These are phyloP conservation scores for Penaeus vannamei DNA, from an alignment of 1,140 invertebrate species.

Conservation along the genomic window DNA sequence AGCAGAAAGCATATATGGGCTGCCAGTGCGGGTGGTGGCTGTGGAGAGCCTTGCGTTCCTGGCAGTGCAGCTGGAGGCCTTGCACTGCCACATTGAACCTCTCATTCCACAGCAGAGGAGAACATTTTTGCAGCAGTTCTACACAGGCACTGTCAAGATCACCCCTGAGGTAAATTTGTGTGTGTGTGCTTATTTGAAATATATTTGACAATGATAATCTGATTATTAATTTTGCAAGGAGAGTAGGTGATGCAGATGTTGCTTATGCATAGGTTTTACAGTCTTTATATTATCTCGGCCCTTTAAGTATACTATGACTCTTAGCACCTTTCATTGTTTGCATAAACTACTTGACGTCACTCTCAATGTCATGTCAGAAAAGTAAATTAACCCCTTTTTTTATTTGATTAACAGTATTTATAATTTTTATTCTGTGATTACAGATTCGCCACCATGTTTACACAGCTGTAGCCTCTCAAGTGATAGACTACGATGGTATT, in stretches of 20 bases:
- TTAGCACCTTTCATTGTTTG: no score
- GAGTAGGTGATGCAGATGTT: no score
- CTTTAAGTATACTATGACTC: no score
- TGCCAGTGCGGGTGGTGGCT: conserved; percentile 89
- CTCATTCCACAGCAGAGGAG: conserved; percentile 78
- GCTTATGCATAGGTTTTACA: no score
- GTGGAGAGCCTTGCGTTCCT: conserved; percentile 94
- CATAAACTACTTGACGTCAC: no score
- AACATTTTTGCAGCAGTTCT: conserved; percentile 83
- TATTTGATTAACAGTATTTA: no score
- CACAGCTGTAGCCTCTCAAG: conserved; percentile 61
- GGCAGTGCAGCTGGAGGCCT: conserved; percentile 86
- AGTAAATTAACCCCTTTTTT: no score
- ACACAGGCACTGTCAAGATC: conserved; percentile 71
- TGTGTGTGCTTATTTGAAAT: no score
- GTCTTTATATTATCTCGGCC: no score
- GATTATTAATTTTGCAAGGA: no score
- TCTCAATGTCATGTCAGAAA: no score
- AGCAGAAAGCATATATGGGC: conserved; percentile 79
- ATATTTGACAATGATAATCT: no score
- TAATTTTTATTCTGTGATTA: conserved; percentile 62
- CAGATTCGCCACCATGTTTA: conserved; percentile 66
- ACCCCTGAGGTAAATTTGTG: conserved; percentile 56
- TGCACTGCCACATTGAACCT: conserved; percentile 86
- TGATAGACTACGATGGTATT: conserved; percentile 84